These are phyloP conservation scores for Rhinatrema bivittatum DNA, from an alignment of 2,797 vertebrate species.

Conservation along the genomic window DNA sequence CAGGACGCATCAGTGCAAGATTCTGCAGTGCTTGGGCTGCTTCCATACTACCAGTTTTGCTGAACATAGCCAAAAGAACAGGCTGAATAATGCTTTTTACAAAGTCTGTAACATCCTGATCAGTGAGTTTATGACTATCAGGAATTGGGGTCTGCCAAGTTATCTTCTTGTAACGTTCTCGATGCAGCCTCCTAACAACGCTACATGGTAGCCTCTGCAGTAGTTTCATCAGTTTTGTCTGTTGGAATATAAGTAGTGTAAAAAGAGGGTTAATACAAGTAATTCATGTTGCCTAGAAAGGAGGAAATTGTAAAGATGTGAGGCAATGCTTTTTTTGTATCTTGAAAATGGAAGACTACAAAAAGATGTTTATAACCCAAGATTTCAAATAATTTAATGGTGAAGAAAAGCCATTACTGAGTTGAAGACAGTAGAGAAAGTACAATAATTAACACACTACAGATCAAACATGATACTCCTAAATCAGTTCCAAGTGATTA, in stretches of 20 bases:
- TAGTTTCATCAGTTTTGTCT: constrained; percentile 97
- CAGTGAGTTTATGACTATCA: constrained; percentile 86
- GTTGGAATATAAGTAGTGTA: constrained; percentile 27
- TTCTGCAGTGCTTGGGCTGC: constrained; percentile 95
- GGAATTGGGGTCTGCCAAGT: constrained; percentile 89
- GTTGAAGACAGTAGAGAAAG: too few species aligned
- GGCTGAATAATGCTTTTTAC: constrained; percentile 93
- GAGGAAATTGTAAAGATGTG: not conserved
- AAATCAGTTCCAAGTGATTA: too few species aligned
- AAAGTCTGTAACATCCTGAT: constrained; percentile 88
- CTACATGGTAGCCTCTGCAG: constrained; percentile 83
- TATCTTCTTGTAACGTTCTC: constrained; percentile 82
- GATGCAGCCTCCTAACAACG: constrained; percentile 84
- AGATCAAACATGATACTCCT: too few species aligned
- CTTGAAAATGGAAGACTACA: too few species aligned
- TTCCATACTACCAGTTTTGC: constrained; percentile 93
- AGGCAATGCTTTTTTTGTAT: too few species aligned
- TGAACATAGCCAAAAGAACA: constrained; percentile 95
- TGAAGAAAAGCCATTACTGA: too few species aligned
- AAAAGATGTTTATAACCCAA: too few species aligned
- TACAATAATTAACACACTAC: too few species aligned
- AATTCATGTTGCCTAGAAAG: not conserved
- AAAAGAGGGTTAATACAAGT: constrained; percentile 5
- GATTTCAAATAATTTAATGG: too few species aligned
- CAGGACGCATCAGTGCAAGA: constrained; percentile 89